A percentile compares a stretch with the other conserved stretches of the same genome.
These are phyloP conservation scores for Arvicanthis niloticus DNA, from an alignment of 2,113 vertebrate species.

Conservation along the genomic window DNA sequence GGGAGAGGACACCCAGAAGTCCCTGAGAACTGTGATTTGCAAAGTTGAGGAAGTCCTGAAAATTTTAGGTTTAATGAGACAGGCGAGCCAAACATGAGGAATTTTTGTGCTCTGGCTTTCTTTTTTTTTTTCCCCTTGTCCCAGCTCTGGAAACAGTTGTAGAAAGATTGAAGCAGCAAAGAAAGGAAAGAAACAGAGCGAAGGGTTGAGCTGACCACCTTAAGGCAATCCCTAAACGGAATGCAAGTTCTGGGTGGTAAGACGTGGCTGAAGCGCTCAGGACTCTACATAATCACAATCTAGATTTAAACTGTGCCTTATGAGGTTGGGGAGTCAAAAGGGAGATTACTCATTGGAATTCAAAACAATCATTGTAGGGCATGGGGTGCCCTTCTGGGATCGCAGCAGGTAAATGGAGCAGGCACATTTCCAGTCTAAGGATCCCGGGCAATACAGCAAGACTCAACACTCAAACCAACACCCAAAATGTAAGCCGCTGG, in stretches of 20 bases:
- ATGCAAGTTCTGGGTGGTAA: neutral
- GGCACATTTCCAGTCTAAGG: neutral
- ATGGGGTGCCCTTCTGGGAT: neutral
- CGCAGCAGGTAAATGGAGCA: neutral
- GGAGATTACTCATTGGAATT: slow-evolving; percentile 7
- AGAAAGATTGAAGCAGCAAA: neutral
- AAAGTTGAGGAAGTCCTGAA: neutral
- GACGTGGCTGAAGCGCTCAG: neutral
- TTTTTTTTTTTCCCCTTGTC: neutral
- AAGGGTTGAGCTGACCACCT: neutral
- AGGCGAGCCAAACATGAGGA: slow-evolving; percentile 19
- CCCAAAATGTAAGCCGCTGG: neutral
- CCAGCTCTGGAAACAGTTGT: slow-evolving; percentile 30
- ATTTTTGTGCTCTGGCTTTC: neutral
- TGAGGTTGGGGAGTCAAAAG: neutral
- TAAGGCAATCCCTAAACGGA: neutral
- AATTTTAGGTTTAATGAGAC: neutral
- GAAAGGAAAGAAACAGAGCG: neutral
- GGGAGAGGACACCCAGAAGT: neutral
- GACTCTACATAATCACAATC: slow-evolving; percentile 1
- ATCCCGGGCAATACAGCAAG: neutral
- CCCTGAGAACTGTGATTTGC: neutral
- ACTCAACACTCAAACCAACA: neutral
- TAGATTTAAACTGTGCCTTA: slow-evolving; percentile 13
- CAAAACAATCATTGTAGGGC: neutral